Conservation (phyloP, 2,113 vertebrate genomes). For the Poeciliopsis turrubarensis region DNA sequence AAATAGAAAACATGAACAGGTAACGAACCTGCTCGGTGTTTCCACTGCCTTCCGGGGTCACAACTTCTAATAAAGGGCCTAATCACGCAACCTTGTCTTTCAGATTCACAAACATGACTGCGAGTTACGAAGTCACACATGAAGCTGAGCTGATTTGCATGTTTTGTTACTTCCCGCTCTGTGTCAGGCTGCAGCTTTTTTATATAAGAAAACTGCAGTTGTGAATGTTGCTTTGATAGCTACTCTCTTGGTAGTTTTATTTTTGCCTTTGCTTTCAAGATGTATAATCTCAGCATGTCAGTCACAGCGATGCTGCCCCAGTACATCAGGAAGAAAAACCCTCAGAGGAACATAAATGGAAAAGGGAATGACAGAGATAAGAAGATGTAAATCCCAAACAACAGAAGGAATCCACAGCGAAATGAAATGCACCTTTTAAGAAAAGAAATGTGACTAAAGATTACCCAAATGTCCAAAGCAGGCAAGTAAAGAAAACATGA, state of each 20-base stretch:
- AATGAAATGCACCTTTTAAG: background rate
- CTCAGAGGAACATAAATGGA: conserved; percentile 20
- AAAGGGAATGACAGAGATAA: conserved; percentile 12
- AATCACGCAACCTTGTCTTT: conserved; percentile 12
- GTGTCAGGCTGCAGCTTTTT: background rate
- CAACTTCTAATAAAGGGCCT: conserved; percentile 41
- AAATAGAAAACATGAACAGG: conserved; percentile 38
- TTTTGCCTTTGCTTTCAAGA: conserved; percentile 6
- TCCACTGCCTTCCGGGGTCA: conserved; percentile 4
- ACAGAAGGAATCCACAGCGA: background rate
- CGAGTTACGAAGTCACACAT: background rate
- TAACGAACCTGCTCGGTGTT: conserved; percentile 41
- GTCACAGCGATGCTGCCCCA: background rate
- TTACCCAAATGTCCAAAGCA: background rate
- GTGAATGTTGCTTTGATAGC: conserved; percentile 16
- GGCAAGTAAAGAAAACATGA: too few relatives aligned
- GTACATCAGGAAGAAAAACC: background rate
- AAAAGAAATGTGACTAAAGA: background rate
- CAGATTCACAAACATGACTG: background rate
- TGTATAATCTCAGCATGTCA: conserved; percentile 9
- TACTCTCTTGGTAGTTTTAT: background rate
- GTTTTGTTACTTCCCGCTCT: background rate
- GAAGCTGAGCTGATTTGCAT: conserved; percentile 1
- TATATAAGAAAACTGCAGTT: background rate
- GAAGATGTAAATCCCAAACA: conserved; percentile 9